Conservation (phyloP, 2,113 vertebrate species). For the Cinclus cinclus region DNA sequence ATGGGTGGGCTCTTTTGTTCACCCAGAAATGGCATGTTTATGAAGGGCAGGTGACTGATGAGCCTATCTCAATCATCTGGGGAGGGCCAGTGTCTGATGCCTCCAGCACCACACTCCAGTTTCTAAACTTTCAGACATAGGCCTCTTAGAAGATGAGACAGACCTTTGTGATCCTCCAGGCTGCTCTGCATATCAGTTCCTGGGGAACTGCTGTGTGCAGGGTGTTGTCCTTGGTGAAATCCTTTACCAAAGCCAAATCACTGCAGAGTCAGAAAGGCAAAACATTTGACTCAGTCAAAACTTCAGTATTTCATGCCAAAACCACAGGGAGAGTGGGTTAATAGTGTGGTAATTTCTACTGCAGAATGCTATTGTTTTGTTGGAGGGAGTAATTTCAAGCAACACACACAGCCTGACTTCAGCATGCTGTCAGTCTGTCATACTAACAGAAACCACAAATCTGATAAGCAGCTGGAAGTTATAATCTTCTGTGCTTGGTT, state of each 20-base stretch:
- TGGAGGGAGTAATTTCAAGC: not conserved
- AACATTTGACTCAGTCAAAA: not conserved
- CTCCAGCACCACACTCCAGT: not conserved
- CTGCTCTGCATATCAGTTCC: not conserved
- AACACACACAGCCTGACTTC: not conserved
- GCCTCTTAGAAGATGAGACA: not conserved
- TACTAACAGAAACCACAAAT: not conserved
- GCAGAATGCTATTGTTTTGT: not conserved
- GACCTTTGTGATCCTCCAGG: not conserved
- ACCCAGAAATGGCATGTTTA: not conserved
- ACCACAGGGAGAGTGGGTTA: not conserved
- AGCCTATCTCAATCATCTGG: not conserved
- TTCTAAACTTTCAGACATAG: not conserved
- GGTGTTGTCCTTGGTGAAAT: not conserved
- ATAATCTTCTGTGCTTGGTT: not conserved
- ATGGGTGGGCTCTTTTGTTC: not conserved
- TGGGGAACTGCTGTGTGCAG: not conserved
- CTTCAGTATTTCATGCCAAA: not conserved
- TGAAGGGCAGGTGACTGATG: not conserved
- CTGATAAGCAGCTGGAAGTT: not conserved
- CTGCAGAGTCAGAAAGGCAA: not conserved
- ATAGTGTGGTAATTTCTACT: not conserved
- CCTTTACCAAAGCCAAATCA: not conserved
- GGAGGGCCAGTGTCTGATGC: not conserved
- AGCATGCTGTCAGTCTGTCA: not conserved